phyloP scores from a whole-genome alignment of 2,888 invertebrate genomes.

The Hofmannophila pseudospretella region DNA sequence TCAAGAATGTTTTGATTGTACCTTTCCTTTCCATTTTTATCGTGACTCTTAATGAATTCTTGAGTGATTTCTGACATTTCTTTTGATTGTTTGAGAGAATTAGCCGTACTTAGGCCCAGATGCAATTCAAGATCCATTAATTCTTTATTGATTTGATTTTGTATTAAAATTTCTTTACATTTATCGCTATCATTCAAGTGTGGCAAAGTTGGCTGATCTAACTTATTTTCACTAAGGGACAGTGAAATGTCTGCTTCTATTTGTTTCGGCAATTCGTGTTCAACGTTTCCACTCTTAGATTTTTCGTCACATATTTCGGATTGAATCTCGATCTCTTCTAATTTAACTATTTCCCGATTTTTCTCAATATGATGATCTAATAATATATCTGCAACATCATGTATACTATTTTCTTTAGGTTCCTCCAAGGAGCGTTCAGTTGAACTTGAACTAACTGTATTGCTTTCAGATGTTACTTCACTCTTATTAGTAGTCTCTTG shows the following conservation, averaged over 20 bases:
- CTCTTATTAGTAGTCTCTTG: slow-evolving; percentile 4
- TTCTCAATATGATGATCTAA: slow-evolving; percentile 32
- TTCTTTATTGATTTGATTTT: slow-evolving; percentile 45
- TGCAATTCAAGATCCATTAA: slow-evolving; percentile 39
- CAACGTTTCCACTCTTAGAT: slow-evolving; percentile 29
- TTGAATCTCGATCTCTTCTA: slow-evolving; percentile 33
- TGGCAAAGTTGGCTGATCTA: slow-evolving; percentile 17
- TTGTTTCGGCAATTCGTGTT: slow-evolving; percentile 36
- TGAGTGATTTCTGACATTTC: slow-evolving; percentile 33
- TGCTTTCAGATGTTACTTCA: slow-evolving; percentile 7
- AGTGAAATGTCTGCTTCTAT: slow-evolving; percentile 26
- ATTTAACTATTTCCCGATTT: slow-evolving; percentile 30
- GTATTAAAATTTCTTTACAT: slow-evolving; percentile 30
- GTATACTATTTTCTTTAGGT: slow-evolving; percentile 19
- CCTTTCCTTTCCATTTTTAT: slow-evolving; percentile 47
- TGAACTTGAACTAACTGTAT: slow-evolving; percentile 6
- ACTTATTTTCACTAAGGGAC: slow-evolving; percentile 32
- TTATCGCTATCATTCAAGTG: slow-evolving; percentile 31
- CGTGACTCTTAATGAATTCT: slow-evolving; percentile 32
- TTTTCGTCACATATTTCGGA: slow-evolving; percentile 36
- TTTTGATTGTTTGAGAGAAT: slow-evolving; percentile 38
- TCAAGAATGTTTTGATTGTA: slow-evolving; percentile 32
- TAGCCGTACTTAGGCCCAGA: slow-evolving; percentile 31
- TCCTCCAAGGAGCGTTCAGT: neutral
- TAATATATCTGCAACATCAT: slow-evolving; percentile 36